A percentile compares a stretch with the other conserved stretches of the same genome.
These are phyloP conservation scores for Lamellibrachia luymesi DNA, from an alignment of 1,140 invertebrate species.

Conservation along the genomic window DNA sequence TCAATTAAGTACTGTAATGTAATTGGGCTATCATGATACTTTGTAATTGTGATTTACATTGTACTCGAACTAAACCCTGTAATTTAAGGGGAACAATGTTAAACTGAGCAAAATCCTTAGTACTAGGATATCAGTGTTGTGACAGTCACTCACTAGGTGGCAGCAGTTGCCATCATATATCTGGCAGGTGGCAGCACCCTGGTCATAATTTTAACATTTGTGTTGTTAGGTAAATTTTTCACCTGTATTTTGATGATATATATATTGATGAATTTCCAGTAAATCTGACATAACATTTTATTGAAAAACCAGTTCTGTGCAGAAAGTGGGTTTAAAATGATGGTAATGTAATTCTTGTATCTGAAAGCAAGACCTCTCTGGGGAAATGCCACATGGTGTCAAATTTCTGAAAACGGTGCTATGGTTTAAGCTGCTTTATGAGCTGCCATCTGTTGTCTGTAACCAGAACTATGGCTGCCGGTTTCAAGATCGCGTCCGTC, in stretches of 20 bases:
- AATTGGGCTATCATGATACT: no score
- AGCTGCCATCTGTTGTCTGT: not conserved
- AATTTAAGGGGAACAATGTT: not conserved
- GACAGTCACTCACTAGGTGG: not conserved
- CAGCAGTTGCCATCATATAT: not conserved
- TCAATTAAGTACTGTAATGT: no score
- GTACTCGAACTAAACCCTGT: not conserved
- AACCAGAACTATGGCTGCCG: slow-evolving; percentile 36
- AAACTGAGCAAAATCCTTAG: no score
- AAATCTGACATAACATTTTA: not conserved
- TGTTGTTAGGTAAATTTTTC: not conserved
- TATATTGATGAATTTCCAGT: not conserved
- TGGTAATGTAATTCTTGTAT: not conserved
- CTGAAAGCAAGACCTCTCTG: not conserved
- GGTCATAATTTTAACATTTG: not conserved
- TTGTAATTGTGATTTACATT: not conserved
- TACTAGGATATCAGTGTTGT: not conserved
- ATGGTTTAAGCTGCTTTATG: not conserved
- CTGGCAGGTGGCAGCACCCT: not conserved
- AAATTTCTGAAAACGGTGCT: not conserved
- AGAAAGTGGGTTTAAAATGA: not conserved
- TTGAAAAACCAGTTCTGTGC: not conserved
- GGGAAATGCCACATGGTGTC: not conserved
- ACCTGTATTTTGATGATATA: not conserved
- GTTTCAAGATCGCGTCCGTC: slow-evolving; percentile 42